A percentile compares a stretch with the other conserved stretches of the same genome.
Conservation (phyloP, 2,797 vertebrate species). For the Chelmon rostratus region DNA sequence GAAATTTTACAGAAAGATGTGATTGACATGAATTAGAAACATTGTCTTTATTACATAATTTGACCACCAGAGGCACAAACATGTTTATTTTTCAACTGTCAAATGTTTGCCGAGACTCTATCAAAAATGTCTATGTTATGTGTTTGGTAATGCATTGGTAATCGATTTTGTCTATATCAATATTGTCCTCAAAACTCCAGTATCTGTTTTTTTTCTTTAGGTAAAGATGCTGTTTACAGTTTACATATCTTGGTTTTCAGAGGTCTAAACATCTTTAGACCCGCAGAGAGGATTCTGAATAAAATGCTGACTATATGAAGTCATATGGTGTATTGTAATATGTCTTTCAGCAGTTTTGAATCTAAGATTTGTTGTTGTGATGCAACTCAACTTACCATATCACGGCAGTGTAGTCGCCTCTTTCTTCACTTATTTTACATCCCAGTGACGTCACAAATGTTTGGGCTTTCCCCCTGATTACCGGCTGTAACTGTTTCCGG, state of each 20-base stretch:
- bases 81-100: neutral
- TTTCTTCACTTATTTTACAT: too few relatives aligned
- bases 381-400: neutral
- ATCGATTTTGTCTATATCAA: neutral
- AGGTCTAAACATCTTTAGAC: neutral
- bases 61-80: conserved; percentile 24
- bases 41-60: neutral
- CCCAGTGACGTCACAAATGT: neutral
- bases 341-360: neutral
- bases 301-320: neutral
- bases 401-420: neutral
- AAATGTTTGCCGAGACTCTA: too few relatives aligned
- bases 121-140: neutral
- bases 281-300: neutral
- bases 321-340: neutral
- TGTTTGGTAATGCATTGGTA: neutral
- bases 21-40: neutral
- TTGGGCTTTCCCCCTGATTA: neutral
- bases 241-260: neutral
- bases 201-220: neutral
- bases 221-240: neutral
- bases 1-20: neutral
- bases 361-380: neutral
- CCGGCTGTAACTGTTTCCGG: neutral
- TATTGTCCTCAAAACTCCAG: neutral